Evolutionary conservation across 2,797 vertebrate genomes (phyloP).

Genomic region (Aphelocoma californica): DNA sequence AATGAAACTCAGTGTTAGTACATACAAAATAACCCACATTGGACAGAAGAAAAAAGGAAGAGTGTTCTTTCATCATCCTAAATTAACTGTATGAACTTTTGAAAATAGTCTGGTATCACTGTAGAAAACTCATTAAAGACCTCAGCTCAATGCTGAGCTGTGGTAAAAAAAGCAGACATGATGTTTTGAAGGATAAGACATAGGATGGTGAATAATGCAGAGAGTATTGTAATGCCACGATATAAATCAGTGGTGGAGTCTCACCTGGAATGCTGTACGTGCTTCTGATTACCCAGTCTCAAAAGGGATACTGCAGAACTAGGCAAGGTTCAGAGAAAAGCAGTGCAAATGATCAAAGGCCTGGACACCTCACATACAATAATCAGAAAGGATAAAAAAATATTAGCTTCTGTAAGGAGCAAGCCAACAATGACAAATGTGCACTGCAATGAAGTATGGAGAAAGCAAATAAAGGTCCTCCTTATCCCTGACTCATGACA

Average conservation of each 20-base stretch:
- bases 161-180: slow-evolving; percentile 57
- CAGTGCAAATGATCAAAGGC: neutral
- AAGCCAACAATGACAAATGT: neutral
- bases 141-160: slow-evolving; percentile 49
- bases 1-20: neutral
- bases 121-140: slow-evolving; percentile 55
- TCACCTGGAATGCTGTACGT: slow-evolving; percentile 31
- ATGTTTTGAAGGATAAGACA: slow-evolving; percentile 64
- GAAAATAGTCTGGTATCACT: slow-evolving; percentile 60
- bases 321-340: neutral
- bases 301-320: neutral
- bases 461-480: neutral
- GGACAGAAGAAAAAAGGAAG: slow-evolving; percentile 49
- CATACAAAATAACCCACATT: slow-evolving; percentile 18
- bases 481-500: neutral
- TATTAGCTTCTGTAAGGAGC: neutral
- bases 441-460: neutral
- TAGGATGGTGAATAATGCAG: slow-evolving; percentile 58
- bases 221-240: slow-evolving; percentile 50
- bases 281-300: slow-evolving; percentile 5
- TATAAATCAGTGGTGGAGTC: slow-evolving; percentile 59
- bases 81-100: slow-evolving; percentile 44
- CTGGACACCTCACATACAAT: neutral
- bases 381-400: neutral
- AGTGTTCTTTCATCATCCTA: slow-evolving; percentile 50